These are phyloP conservation scores for Botrylloides violaceus DNA, from an alignment of 23 tunicate species.

Conservation along the genomic window DNA sequence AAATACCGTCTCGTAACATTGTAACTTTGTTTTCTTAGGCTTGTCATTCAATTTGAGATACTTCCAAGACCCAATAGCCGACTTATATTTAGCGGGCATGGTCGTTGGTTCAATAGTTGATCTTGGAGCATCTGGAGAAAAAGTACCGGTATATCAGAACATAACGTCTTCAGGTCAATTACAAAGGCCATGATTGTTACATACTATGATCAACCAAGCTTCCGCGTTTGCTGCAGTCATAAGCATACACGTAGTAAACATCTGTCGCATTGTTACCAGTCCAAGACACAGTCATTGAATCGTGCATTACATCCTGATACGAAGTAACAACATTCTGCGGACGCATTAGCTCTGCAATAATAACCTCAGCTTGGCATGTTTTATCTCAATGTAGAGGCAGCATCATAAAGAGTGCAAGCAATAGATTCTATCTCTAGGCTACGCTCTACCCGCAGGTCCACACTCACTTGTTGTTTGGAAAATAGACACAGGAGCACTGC, in stretches of 20 bases:
- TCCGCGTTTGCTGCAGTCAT: conserved; percentile 61
- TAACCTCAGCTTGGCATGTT: neutral
- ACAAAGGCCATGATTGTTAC: no score
- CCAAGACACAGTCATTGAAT: conserved; percentile 58
- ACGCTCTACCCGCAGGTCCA: no score
- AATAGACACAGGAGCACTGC: conserved; percentile 46
- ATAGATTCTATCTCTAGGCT: no score
- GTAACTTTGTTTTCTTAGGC: conserved; percentile 19
- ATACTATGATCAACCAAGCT: conserved; percentile 24
- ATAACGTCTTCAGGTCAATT: neutral
- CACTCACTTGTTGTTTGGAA: conserved; percentile 68
- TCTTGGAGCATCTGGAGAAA: conserved; percentile 4
- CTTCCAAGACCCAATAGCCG: conserved; percentile 23
- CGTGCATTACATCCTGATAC: conserved; percentile 36
- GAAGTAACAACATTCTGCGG: conserved; percentile 35
- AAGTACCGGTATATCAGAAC: no score
- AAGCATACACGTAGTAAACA: conserved; percentile 54
- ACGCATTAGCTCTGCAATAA: conserved; percentile 46
- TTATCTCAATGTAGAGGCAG: neutral
- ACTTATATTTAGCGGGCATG: conserved; percentile 3
- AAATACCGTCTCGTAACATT: conserved; percentile 39
- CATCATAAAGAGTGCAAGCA: neutral
- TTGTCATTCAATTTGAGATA: conserved; percentile 23
- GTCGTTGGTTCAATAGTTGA: conserved; percentile 17
- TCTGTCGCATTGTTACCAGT: conserved; percentile 30